Evolutionary conservation across 2,888 invertebrate species (phyloP).

Genomic region (Stenotaenia linearis): DNA sequence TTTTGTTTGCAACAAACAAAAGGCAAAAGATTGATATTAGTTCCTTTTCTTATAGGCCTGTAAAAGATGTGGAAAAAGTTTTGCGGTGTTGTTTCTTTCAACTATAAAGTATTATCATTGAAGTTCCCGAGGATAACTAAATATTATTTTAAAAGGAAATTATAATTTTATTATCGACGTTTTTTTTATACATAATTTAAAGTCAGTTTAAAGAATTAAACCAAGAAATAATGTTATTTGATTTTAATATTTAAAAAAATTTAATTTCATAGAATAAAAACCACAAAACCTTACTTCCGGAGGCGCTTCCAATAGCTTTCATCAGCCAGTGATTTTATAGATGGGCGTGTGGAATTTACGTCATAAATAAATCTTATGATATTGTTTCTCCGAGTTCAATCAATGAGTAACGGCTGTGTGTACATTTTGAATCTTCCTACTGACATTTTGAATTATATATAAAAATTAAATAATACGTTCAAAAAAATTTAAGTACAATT

Average conservation of each 20-base stretch:
- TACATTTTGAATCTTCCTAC: too few relatives aligned
- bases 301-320: not conserved
- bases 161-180: too few relatives aligned
- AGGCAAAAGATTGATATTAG: not conserved
- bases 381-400: not conserved
- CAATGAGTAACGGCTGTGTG: not conserved
- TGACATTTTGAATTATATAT: too few relatives aligned
- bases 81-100: not conserved
- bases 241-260: too few relatives aligned
- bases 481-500: too few relatives aligned
- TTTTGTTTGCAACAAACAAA: constrained; percentile 20
- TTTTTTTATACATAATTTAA: too few relatives aligned
- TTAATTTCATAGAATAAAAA: not conserved
- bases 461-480: too few relatives aligned
- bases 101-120: too few relatives aligned
- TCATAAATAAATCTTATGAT: not conserved
- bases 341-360: not conserved
- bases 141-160: too few relatives aligned
- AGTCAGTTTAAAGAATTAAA: too few relatives aligned
- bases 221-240: too few relatives aligned
- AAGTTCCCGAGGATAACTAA: too few relatives aligned
- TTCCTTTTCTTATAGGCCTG: not conserved
- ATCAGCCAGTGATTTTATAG: not conserved
- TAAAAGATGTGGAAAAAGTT: not conserved
- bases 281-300: not conserved